Base-by-base conservation (phyloP, 1,140 invertebrate genomes). In the Drosophila parabipectinata region DNA sequence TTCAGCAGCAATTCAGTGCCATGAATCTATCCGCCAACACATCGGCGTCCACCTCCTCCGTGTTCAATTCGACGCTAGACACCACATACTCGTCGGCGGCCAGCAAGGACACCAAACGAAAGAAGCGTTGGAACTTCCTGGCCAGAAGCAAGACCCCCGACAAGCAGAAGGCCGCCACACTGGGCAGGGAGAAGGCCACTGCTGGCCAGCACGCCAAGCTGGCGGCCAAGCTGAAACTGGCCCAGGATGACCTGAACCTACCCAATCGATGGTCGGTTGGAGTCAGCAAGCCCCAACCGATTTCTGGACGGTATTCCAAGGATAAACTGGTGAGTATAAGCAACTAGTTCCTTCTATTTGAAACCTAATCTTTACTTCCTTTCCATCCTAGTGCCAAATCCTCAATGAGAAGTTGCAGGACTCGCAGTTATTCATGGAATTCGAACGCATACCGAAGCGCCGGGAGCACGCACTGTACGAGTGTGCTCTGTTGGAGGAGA, bases 391-490 rank as follows among this genome's bases (percentile, higher is more conserved):
- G 96, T 96, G 96, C 88, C 95, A 96, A 92, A 92, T 96, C 58
- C 92, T 98, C 30, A 96, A 97, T 91, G 95, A 94, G 61, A 97
- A 97, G 88, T 93, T 98, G 75, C 93, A 94, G 3, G 97, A 97
- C 85, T 95, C 95, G 55, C 95, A 97, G 80, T 93, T 98, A 1
- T 95, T 97, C 78, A 95, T 96, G 90, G 97, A 98, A 90, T 98
- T 97, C 93, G 97, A 98, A 89, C 94, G 95, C 77, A 96, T 98
- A 79, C 95, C 95, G 1, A 96, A 97, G 89, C 95, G 95, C 47
- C 95, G 96, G 50, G 93, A 94, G 30, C 94, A 94, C 75, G 80
- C 91, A 3, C 63, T 79, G 21, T 92, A 92, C 53, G 77, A 87
- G 39, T 92, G 90, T 47, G 91, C 91, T 3, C 39, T 92, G 28